phyloP scores from a whole-genome alignment of 2,113 vertebrate species.

The Piaya cayana region DNA sequence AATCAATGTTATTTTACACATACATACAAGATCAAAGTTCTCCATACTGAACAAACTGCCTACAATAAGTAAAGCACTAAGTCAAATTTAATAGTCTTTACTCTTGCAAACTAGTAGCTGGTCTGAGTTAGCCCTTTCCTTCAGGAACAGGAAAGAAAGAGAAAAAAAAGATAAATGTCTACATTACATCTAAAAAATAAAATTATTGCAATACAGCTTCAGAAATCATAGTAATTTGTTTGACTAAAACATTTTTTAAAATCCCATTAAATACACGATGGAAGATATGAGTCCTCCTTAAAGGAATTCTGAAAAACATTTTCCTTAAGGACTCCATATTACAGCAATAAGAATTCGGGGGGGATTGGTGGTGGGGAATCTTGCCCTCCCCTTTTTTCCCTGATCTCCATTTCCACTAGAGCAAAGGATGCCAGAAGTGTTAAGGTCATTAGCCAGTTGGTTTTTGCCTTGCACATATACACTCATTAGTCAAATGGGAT shows the following conservation, averaged over 20 bases:
- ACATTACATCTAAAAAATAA: neutral
- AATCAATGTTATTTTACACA: neutral
- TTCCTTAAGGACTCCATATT: neutral
- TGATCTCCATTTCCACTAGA: neutral
- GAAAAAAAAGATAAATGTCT: neutral
- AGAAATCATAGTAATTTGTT: neutral
- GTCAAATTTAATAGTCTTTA: neutral
- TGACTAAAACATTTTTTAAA: neutral
- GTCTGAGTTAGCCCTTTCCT: neutral
- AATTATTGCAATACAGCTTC: neutral
- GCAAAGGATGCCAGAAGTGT: neutral
- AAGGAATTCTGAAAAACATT: neutral
- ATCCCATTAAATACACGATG: neutral
- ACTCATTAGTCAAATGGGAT: conserved; percentile 13
- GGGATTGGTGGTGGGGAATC: too few species aligned
- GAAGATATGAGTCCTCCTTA: neutral
- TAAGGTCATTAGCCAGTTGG: conserved; percentile 26
- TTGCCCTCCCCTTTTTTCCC: neutral
- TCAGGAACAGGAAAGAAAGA: neutral
- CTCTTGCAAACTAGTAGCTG: neutral
- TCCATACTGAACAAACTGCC: neutral
- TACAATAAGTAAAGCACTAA: neutral
- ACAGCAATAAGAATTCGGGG: neutral
- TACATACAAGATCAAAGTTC: neutral
- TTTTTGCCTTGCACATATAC: neutral